Evolutionary conservation across 2,888 invertebrate genomes (phyloP).

Genomic region (Ectemnius cavifrons): DNA sequence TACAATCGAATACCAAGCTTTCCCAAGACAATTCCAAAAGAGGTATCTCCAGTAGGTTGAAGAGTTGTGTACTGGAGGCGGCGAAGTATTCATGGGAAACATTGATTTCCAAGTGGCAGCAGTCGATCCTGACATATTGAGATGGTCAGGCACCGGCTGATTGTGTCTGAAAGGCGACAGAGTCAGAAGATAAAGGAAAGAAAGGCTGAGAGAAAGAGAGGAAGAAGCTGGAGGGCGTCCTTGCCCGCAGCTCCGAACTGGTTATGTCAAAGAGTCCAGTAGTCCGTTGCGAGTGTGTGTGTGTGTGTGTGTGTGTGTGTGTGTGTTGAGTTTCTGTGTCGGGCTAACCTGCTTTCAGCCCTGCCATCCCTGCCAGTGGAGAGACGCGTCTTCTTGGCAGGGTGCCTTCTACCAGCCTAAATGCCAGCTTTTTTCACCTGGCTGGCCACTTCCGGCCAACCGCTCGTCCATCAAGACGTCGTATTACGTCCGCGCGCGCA

Average conservation of each 20-base stretch:
- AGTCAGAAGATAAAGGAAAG: background rate
- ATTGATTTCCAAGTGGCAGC: conserved; percentile 40
- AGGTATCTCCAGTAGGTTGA: no score
- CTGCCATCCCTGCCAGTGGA: conserved; percentile 23
- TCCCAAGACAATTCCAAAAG: no score
- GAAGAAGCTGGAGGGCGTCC: conserved; percentile 42
- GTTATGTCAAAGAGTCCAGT: conserved; percentile 62
- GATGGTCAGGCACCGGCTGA: conserved; percentile 59
- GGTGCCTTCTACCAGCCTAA: conserved; percentile 46
- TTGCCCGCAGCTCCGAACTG: conserved; percentile 65
- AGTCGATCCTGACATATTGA: conserved; percentile 51
- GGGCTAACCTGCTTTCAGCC: conserved; percentile 51
- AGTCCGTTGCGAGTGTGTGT: background rate
- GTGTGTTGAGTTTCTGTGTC: conserved; percentile 16
- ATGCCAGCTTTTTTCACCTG: conserved; percentile 47
- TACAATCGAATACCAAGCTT: no score
- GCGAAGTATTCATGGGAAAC: background rate
- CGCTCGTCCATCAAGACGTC: conserved; percentile 49
- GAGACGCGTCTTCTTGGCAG: conserved; percentile 22
- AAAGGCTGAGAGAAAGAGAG: conserved; percentile 17
- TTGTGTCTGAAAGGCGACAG: conserved; percentile 46
- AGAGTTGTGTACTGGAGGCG: no score
- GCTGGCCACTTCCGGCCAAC: conserved; percentile 42
- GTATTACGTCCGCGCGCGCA: conserved; percentile 43
- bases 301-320: no score